These are phyloP conservation scores for Odobenus rosmarus DNA, from an alignment of 2,113 vertebrate species.

Conservation along the genomic window DNA sequence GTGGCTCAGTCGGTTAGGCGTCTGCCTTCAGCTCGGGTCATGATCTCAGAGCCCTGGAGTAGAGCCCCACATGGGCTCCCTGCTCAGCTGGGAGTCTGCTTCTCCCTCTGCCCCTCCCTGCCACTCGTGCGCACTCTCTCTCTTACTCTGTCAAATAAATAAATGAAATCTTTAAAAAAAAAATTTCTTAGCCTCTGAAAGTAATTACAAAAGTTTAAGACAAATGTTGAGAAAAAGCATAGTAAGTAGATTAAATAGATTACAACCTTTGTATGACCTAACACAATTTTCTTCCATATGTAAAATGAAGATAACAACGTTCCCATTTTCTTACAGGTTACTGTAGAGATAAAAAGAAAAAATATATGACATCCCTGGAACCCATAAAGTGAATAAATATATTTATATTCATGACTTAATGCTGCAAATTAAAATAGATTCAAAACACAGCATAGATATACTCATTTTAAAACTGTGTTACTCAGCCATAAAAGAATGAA, in stretches of 20 bases:
- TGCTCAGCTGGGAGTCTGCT: too few relatives aligned
- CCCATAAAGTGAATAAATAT: neutral
- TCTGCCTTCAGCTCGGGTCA: too few relatives aligned
- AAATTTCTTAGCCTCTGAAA: neutral
- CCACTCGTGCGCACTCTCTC: too few relatives aligned
- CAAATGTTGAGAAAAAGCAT: constrained; percentile 28
- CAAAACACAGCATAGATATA: neutral
- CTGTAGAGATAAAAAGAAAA: neutral
- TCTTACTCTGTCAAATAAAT: too few relatives aligned
- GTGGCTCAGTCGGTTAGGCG: too few relatives aligned
- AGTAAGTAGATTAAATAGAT: neutral
- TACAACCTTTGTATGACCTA: neutral
- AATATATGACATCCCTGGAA: neutral
- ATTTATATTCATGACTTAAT: neutral
- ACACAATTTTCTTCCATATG: neutral
- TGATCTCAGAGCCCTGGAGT: too few relatives aligned
- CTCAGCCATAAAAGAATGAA: neutral
- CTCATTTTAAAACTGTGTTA: neutral
- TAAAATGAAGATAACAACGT: constrained; percentile 20
- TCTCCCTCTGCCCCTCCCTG: too few relatives aligned
- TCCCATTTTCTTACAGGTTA: constrained; percentile 29
- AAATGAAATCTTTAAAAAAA: too few relatives aligned
- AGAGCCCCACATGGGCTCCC: too few relatives aligned
- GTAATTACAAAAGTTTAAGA: constrained; percentile 3
- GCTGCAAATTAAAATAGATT: neutral